Evolutionary conservation across 1,140 invertebrate species (phyloP).

Genomic region (Tetragnatha versicolor): DNA sequence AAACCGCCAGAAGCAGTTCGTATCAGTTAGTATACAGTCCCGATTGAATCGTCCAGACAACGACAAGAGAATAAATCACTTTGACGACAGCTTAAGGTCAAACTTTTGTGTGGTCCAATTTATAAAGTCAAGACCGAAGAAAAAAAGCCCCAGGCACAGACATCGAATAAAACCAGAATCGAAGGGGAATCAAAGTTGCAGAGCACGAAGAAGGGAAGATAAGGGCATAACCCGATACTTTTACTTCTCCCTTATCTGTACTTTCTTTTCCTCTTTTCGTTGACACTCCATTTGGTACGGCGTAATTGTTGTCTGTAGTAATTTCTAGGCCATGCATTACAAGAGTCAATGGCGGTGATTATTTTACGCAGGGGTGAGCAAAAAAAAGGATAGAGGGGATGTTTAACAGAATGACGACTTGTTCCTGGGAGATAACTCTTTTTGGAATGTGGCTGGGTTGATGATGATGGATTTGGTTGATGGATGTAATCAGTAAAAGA

Average conservation of each 20-base stretch:
- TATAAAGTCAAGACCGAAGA: conserved; percentile 7
- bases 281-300: conserved; percentile 29
- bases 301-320: conserved; percentile 39
- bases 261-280: conserved; percentile 1
- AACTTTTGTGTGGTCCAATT: conserved; percentile 42
- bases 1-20: too few relatives aligned
- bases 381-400: not conserved
- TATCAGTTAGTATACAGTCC: too few relatives aligned
- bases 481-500: too few relatives aligned
- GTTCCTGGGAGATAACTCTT: too few relatives aligned
- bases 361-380: not conserved
- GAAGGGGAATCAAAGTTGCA: conserved; percentile 13
- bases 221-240: conserved; percentile 7
- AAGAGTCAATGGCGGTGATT: conserved; percentile 1
- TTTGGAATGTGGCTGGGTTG: too few relatives aligned
- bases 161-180: not conserved
- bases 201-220: conserved; percentile 16
- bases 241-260: conserved; percentile 14
- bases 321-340: conserved; percentile 44
- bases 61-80: conserved; percentile 43
- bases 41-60: too few relatives aligned
- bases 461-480: too few relatives aligned
- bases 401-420: too few relatives aligned
- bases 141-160: not conserved
- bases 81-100: conserved; percentile 45